Base-by-base conservation (phyloP, 2,113 vertebrate species). In the Fulmarus glacialis region DNA sequence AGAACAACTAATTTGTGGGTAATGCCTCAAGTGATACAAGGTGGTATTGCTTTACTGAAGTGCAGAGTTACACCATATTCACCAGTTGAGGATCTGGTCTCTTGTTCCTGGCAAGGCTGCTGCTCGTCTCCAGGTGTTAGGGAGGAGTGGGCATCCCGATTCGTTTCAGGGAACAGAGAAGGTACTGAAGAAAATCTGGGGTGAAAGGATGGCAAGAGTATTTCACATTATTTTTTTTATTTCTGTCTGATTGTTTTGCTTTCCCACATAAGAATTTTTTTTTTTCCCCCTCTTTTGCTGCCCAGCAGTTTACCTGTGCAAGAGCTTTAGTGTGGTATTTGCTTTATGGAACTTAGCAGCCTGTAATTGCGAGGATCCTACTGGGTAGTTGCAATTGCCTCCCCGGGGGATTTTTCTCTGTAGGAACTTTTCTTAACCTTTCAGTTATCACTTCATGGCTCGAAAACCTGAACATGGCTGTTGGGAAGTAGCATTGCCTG, bases 341-440 rank as follows among this genome's bases (percentile, higher is more conserved):
- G 27, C 70, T 85, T 64, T 86, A 70, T 9, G n/a, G 45, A 94
- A 56, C 42, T 68, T 86, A 20, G 24, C 15, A 4, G 15, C 23
- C 27, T 52, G 17, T 62, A 55, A 40, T 36, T 93, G 26, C 2
- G 12, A 82, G 50, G 52, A 82, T 55, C 56, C 52, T 78, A n/a
- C n/a, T 63, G 80, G 9, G n/a, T 73, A 63, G 48, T 38, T 85
- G 43, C 78, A 87, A 60, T 96, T 73, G 75, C 64, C 29, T 96
- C 73, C 71, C 94, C 7, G 13, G 68, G 87, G 73, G 36, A 77
- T 80, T 85, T 92, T 84, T 85, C 80, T 80, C 30, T 71, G 50
- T 38, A 67, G 71, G 62, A 26, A 16, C n/a, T 92, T 93, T 66
- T 62, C 62, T 87, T 88, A 95, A 73, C 45, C 75, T 97, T 90